phyloP scores from a whole-genome alignment of 2,113 vertebrate species.

The Herpetotheres cachinnans region DNA sequence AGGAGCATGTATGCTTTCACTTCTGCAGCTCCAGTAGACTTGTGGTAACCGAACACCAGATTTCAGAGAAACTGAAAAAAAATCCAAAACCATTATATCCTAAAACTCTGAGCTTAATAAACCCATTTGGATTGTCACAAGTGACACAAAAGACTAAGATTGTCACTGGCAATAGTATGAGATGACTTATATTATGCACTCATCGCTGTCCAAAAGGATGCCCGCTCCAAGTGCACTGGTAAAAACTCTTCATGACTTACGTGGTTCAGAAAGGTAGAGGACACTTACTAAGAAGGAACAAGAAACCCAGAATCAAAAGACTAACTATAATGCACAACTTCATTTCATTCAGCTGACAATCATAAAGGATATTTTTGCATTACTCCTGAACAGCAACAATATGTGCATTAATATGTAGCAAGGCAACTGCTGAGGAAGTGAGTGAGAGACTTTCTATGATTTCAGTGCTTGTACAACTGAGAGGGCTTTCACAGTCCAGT shows the following conservation, averaged over 20 bases:
- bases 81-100: not conserved
- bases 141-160: not conserved
- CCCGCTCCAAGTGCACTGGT: not conserved
- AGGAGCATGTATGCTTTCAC: not conserved
- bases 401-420: accelerated
- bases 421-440: not conserved
- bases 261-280: not conserved
- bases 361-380: not conserved
- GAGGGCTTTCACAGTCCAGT: not conserved
- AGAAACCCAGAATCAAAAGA: not conserved
- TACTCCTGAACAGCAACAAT: not conserved
- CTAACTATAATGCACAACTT: not conserved
- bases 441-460: not conserved
- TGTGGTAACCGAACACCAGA: not conserved
- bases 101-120: not conserved
- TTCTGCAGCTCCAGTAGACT: not conserved
- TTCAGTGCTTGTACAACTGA: not conserved
- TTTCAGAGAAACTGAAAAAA: not conserved
- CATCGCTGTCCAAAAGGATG: not conserved
- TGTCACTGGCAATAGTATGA: not conserved
- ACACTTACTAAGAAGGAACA: not conserved
- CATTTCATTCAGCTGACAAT: not conserved
- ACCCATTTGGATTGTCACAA: not conserved
- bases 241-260: not conserved
- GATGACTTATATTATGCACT: not conserved